Percentiles rank a stretch among this genome's conserved stretches.
These are phyloP conservation scores for Halichoeres trimaculatus DNA, from an alignment of 2,113 vertebrate species.

Conservation along the genomic window DNA sequence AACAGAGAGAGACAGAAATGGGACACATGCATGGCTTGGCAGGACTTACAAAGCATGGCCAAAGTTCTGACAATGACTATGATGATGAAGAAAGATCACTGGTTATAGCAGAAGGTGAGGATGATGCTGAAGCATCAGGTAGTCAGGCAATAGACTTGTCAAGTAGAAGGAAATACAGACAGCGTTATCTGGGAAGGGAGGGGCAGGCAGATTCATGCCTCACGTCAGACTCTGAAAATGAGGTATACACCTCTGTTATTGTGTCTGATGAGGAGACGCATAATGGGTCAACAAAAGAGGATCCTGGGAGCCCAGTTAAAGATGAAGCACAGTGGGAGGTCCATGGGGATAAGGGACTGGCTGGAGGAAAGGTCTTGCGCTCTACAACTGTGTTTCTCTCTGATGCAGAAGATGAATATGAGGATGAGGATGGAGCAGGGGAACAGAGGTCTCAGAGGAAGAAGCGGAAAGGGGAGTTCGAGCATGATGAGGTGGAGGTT, in stretches of 20 bases:
- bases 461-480: constrained; percentile 75
- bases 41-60: constrained; percentile 16
- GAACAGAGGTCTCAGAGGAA: constrained; percentile 66
- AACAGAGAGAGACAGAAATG: constrained; percentile 47
- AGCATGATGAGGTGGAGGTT: constrained; percentile 74
- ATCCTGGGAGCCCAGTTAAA: constrained; percentile 74
- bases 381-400: constrained; percentile 86
- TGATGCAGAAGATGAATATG: constrained; percentile 84
- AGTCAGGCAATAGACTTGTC: constrained; percentile 82
- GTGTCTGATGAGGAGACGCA: constrained; percentile 85
- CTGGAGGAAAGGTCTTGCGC: constrained; percentile 83
- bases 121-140: constrained; percentile 64
- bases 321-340: constrained; percentile 61
- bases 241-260: constrained; percentile 84
- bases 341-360: constrained; percentile 63
- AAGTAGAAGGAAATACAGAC: constrained; percentile 66
- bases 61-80: constrained; percentile 62
- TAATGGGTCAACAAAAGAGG: constrained; percentile 72
- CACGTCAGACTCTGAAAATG: constrained; percentile 84
- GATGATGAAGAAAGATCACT: constrained; percentile 80
- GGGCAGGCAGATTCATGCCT: constrained; percentile 76
- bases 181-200: constrained; percentile 49
- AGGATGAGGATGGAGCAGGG: constrained; percentile 76
- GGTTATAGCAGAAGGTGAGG: constrained; percentile 80
- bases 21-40: constrained; percentile 25